phyloP scores from a whole-genome alignment of 2,888 invertebrate species.

The Deilephila elpenor region DNA sequence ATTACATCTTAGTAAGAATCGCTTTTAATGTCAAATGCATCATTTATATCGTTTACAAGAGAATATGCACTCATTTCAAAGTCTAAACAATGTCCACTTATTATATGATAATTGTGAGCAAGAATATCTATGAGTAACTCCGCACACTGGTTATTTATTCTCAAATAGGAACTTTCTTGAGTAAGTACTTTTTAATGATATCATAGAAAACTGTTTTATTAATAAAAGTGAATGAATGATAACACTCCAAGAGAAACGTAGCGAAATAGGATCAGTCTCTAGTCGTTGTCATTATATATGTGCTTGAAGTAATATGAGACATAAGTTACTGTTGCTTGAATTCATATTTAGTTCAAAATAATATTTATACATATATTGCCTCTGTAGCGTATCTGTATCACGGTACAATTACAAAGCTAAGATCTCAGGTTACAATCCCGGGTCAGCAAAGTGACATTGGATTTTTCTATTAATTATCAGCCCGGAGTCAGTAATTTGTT shows the following conservation, averaged over 20 bases:
- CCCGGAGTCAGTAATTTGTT: too few relatives aligned
- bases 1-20: too few relatives aligned
- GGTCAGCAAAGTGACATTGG: too few relatives aligned
- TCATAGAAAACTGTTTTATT: background rate
- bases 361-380: background rate
- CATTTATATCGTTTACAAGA: background rate
- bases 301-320: background rate
- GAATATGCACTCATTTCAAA: background rate
- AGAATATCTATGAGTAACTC: background rate
- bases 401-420: too few relatives aligned
- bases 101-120: background rate
- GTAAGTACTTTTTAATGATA: conserved; percentile 9
- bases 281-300: background rate
- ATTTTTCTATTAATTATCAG: too few relatives aligned
- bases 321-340: background rate
- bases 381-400: too few relatives aligned
- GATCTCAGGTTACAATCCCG: too few relatives aligned
- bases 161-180: conserved; percentile 36
- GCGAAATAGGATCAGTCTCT: background rate
- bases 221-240: background rate
- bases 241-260: background rate
- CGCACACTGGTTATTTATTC: conserved; percentile 5
- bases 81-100: background rate
- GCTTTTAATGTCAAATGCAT: background rate
- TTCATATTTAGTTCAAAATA: background rate